Conservation (phyloP, 2,888 invertebrate genomes). For the Gari tellinella region DNA sequence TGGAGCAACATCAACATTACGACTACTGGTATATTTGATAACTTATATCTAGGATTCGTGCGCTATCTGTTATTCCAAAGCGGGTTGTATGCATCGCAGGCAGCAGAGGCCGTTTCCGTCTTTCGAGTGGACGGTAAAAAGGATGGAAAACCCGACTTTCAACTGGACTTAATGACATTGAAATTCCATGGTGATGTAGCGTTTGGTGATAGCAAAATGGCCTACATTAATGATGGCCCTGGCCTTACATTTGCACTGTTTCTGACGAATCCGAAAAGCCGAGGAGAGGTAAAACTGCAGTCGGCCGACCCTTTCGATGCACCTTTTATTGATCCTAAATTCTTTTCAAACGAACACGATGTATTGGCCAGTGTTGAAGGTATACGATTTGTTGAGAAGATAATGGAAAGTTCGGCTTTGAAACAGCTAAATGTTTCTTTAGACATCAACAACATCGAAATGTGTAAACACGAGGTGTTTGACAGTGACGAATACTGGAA, state of each 20-base stretch:
- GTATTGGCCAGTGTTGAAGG: constrained; percentile 10
- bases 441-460: constrained; percentile 32
- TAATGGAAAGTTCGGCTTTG: constrained; percentile 33
- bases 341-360: constrained; percentile 18
- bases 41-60: too few relatives aligned
- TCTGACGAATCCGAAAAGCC: constrained; percentile 20
- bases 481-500: too few relatives aligned
- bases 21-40: too few relatives aligned
- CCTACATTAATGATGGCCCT: neutral
- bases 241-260: constrained; percentile 18
- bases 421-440: constrained; percentile 41
- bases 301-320: constrained; percentile 26
- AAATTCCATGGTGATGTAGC: neutral
- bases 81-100: neutral
- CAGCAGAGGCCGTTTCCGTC: constrained; percentile 8
- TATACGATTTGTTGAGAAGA: constrained; percentile 17
- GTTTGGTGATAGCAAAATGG: neutral
- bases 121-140: constrained; percentile 4
- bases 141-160: constrained; percentile 14
- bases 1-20: neutral
- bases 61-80: constrained; percentile 9
- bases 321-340: constrained; percentile 30
- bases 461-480: constrained; percentile 23
- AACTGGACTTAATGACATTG: neutral
- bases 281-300: constrained; percentile 9